Evolutionary conservation across 2,888 invertebrate species (phyloP).

Genomic region (Notodonta dromedarius): DNA sequence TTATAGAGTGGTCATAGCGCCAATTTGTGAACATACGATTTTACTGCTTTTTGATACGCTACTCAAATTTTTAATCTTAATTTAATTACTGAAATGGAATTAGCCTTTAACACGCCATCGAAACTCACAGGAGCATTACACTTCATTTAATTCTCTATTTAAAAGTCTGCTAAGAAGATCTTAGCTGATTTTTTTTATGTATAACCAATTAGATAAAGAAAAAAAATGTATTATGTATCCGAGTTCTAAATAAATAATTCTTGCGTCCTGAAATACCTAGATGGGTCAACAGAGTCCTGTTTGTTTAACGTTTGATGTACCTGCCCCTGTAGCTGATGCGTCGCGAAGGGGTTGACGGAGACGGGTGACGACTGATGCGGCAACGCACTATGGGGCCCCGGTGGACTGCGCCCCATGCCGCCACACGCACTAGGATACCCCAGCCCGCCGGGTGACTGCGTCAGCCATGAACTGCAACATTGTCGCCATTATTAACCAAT

Average conservation of each 20-base stretch:
- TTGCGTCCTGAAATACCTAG: no score
- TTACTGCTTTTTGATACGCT: slow-evolving; percentile 76
- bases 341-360: slow-evolving; percentile 67
- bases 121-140: slow-evolving; percentile 22
- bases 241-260: no score
- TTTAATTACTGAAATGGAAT: slow-evolving; percentile 70
- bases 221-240: no score
- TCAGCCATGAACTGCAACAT: slow-evolving; percentile 68
- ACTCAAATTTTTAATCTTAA: slow-evolving; percentile 74
- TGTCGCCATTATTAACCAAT: background rate
- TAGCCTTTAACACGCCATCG: slow-evolving; percentile 51
- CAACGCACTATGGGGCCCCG: slow-evolving; percentile 66
- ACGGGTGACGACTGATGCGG: slow-evolving; percentile 73
- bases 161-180: background rate
- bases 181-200: no score
- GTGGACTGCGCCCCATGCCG: slow-evolving; percentile 69
- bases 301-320: slow-evolving; percentile 36
- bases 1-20: slow-evolving; percentile 52
- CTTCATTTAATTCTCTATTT: background rate
- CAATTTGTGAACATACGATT: slow-evolving; percentile 65
- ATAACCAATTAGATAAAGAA: no score
- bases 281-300: no score
- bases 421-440: slow-evolving; percentile 65
- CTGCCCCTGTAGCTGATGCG: slow-evolving; percentile 76
- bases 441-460: slow-evolving; percentile 63